Evolutionary conservation across 2,797 vertebrate genomes (phyloP), one percentile per base, ranked within the genome.

Genomic region (Anolis apletophallus): DNA sequence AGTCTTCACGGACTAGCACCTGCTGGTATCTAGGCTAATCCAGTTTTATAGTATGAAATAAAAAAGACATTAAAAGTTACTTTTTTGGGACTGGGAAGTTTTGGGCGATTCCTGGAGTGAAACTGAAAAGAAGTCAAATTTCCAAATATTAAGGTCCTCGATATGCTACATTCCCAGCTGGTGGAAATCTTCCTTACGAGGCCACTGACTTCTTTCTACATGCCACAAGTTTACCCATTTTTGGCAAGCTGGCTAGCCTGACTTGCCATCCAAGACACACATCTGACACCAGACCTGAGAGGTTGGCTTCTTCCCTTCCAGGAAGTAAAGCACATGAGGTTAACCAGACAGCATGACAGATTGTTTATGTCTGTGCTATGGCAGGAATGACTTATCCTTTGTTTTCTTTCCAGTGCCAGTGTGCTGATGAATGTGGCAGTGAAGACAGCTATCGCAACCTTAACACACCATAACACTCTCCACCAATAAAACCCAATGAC

Each of bases 311-410:
- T 40, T 1, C 36, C 50, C 57, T 64, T 85, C 12, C 5, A 77
- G 77, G 84, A 0, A 59, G 4, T 3, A 32, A 1, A 86, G 0
- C 7, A 1, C 14, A 13, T 14, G 21, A 34, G 0, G 80, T 46
- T 85, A 86, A 73, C 79, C 29, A 83, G 52, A 78, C n/a, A 85
- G 69, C 64, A 23, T 36, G 19, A 46, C 1, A 75, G 21, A 69
- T 55, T 87, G 2, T 46, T 84, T 84, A 80, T 83, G 17, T 87
- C 87, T 72, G 21, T 90, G 67, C 59, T 89, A 55, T 72, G 85
- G 67, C 87, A 86, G 87, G 87, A 59, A 73, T 85, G 88, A 88
- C 78, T 86, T 90, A 92, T 79, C 87, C 85, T 64, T 83, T 89
- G 23, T 89, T 90, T 67, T 21, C 80, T 80, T 89, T 64, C 26